A percentile compares a stretch with the other conserved stretches of the same genome.
Evolutionary conservation across 2,797 vertebrate genomes (phyloP).

Genomic region (Threskiornis aethiopicus): DNA sequence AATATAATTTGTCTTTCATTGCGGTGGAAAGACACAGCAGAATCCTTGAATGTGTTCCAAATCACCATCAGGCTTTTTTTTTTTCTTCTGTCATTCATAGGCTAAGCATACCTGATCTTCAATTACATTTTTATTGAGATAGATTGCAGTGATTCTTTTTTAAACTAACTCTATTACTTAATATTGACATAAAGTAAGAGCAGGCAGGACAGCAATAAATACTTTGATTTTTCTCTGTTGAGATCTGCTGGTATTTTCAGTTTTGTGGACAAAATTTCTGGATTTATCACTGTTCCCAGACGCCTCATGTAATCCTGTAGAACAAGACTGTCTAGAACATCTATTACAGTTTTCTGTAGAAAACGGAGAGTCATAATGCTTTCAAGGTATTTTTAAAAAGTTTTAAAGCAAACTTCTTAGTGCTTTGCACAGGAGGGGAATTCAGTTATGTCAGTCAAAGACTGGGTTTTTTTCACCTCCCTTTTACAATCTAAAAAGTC

Average conservation of each 20-base stretch:
- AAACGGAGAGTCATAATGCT: not conserved
- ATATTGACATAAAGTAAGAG: not conserved
- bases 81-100: not conserved
- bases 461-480: not conserved
- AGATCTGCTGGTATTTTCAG: not conserved
- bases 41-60: not conserved
- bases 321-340: not conserved
- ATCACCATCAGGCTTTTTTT: not conserved
- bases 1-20: not conserved
- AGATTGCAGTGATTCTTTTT: not conserved
- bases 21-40: not conserved
- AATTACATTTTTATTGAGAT: not conserved
- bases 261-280: not conserved
- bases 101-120: not conserved
- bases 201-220: not conserved
- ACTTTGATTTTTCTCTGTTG: not conserved
- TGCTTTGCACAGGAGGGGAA: not conserved
- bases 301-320: not conserved
- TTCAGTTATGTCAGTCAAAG: not conserved
- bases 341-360: not conserved
- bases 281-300: not conserved
- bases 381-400: not conserved
- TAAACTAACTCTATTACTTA: not conserved
- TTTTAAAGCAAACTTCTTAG: not conserved
- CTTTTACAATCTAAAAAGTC: not conserved